Evolutionary conservation across 2,797 vertebrate genomes (phyloP).

Genomic region (Limnodromus scolopaceus): DNA sequence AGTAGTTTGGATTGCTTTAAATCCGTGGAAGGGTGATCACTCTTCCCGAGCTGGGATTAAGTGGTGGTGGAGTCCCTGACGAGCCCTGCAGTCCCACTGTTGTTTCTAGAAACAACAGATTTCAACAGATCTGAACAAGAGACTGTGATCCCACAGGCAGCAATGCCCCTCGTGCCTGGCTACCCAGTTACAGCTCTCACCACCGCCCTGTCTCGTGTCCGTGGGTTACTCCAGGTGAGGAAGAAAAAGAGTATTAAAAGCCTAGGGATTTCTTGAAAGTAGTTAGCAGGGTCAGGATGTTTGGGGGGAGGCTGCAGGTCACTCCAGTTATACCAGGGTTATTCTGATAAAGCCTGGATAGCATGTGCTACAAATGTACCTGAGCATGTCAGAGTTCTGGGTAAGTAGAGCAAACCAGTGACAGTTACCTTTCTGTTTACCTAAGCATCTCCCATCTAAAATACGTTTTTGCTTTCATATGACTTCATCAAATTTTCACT

Average conservation of each 20-base stretch:
- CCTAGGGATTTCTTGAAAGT: background rate
- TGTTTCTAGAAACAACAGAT: background rate
- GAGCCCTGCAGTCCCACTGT: background rate
- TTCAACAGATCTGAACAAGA: fast-evolving
- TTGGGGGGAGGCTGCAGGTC: background rate
- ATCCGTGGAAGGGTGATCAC: background rate
- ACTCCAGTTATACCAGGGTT: background rate
- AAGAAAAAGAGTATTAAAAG: background rate
- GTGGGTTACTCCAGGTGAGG: background rate
- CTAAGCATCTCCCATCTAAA: background rate
- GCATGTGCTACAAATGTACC: background rate
- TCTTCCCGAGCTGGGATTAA: background rate
- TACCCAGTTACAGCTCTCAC: background rate
- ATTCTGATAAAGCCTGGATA: background rate
- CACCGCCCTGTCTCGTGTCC: fast-evolving
- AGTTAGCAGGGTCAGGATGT: background rate
- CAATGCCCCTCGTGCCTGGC: background rate
- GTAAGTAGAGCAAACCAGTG: background rate
- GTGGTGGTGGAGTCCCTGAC: background rate
- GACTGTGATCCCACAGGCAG: fast-evolving
- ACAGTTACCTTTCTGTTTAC: background rate
- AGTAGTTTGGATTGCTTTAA: background rate
- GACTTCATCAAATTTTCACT: background rate
- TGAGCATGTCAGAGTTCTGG: background rate
- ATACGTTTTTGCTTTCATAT: background rate